phyloP scores from a whole-genome alignment of 2,888 invertebrate species.

The Nipponacmea schrenckii region DNA sequence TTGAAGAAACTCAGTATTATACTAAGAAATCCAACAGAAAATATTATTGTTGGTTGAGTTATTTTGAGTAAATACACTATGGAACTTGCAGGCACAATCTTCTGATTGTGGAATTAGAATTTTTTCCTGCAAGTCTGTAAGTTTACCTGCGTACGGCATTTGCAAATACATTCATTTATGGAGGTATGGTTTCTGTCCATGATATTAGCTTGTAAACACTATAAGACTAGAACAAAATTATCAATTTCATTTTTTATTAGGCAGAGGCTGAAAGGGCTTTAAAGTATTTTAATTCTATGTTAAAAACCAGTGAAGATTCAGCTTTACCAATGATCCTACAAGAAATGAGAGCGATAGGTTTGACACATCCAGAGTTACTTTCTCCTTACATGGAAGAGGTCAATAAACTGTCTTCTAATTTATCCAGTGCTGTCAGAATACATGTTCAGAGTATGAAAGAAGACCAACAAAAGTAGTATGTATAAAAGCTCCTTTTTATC shows the following conservation, averaged over 20 bases:
- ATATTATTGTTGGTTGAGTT: too few relatives aligned
- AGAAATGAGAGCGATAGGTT: conserved; percentile 84
- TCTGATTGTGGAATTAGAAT: too few relatives aligned
- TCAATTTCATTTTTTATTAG: conserved; percentile 68
- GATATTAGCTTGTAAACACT: too few relatives aligned
- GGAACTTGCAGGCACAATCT: too few relatives aligned
- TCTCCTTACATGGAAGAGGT: conserved; percentile 82
- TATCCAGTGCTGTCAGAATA: conserved; percentile 64
- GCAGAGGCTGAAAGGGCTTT: conserved; percentile 84
- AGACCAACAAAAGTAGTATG: conserved; percentile 57
- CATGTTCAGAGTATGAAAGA: conserved; percentile 68
- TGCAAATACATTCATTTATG: too few relatives aligned
- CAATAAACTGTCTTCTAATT: conserved; percentile 72
- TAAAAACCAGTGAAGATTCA: conserved; percentile 78
- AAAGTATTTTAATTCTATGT: conserved; percentile 82
- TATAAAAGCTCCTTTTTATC: conserved; percentile 11
- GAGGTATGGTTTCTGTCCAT: too few relatives aligned
- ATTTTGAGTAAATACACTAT: too few relatives aligned
- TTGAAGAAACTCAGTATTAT: too few relatives aligned
- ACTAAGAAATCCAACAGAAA: too few relatives aligned
- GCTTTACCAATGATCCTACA: conserved; percentile 81
- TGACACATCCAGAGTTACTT: conserved; percentile 83
- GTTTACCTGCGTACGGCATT: too few relatives aligned
- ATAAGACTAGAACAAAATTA: not conserved
- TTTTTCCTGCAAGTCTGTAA: too few relatives aligned